Percentiles rank a stretch among this genome's conserved stretches.
These are phyloP conservation scores for Platycercus adscitus DNA, from an alignment of 2,113 vertebrate species.

Conservation along the genomic window DNA sequence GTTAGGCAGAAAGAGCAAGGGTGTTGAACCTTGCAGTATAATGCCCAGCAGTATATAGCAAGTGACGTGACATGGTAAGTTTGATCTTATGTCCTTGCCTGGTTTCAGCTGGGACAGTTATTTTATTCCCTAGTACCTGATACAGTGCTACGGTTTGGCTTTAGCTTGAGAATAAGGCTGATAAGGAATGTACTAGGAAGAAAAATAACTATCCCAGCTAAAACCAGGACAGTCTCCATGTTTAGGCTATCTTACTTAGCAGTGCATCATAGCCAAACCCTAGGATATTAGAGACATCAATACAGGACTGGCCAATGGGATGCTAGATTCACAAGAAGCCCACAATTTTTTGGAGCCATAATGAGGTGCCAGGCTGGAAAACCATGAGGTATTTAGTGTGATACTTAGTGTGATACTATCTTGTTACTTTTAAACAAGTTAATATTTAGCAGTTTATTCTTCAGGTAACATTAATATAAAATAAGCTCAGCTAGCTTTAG, in stretches of 20 bases:
- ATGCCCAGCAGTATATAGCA: not conserved
- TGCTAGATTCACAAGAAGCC: not conserved
- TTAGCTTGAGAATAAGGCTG: not conserved
- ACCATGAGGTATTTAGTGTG: not conserved
- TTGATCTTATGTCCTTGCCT: not conserved
- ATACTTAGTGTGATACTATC: not conserved
- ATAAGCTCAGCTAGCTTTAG: not conserved
- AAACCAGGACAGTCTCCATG: not conserved
- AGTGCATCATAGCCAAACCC: not conserved
- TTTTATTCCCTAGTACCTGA: not conserved
- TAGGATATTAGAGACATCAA: not conserved
- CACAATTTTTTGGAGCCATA: not conserved
- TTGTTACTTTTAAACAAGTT: not conserved
- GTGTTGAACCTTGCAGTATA: not conserved
- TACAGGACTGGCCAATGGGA: fast-evolving
- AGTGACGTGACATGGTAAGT: not conserved
- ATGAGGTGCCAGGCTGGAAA: not conserved
- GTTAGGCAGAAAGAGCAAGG: not conserved
- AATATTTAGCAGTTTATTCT: not conserved
- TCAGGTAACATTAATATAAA: not conserved
- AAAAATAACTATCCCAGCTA: not conserved
- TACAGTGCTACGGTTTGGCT: not conserved
- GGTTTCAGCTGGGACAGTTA: not conserved
- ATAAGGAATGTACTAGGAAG: not conserved
- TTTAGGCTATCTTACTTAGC: not conserved